Base-by-base conservation (phyloP, 2,113 vertebrate genomes). In the Poeciliopsis turrubarensis region DNA sequence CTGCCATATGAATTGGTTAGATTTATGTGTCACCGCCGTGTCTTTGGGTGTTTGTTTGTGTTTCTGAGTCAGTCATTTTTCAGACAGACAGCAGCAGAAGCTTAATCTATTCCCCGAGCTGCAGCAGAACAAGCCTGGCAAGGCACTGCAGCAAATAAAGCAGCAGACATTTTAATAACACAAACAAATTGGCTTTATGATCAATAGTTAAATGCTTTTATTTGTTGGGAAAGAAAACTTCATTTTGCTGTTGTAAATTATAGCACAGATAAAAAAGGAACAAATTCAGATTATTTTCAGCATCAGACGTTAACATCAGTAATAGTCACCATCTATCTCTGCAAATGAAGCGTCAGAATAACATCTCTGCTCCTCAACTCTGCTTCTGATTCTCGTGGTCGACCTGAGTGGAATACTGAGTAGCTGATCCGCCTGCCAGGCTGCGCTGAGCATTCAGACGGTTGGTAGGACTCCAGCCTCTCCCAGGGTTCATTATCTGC, bases 321-420 rank as follows among this genome's bases (percentile, higher is more conserved):
- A 3, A 37, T 10, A 37, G 54, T 83, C 22, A 6, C 73, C 47
- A 64, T 84, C 62, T 72, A 69, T 63, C 25, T 37, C 72, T 78
- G 69, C 77, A 83, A 73, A 83, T 86, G 65, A 74, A 37, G 67
- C 83, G 65, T 78, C 72, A 64, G 31, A 67, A 78, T 37, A 41
- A 62, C 65, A 83, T 31, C 73, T 70, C 76, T 61, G 83, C 73
- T 68, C 54, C 66, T 74, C 76, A 78, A 30, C 74, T 78, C 77
- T 80, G 80, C 76, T 77, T 78, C 51, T 83, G 72, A 84, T 82
- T 89, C 79, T 81, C 73, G 81, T 80, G 14, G 61, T 44, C 54
- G 80, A 84, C 85, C 84, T 79, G 90, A 91, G 77, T 30, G 39
- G 92, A 91, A 93, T 93, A 93, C 81, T 78, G 92, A 93, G 89